A percentile compares a stretch with the other conserved stretches of the same genome.
These are phyloP conservation scores for Proisotoma minuta DNA, from an alignment of 2,888 invertebrate genomes.

Conservation along the genomic window DNA sequence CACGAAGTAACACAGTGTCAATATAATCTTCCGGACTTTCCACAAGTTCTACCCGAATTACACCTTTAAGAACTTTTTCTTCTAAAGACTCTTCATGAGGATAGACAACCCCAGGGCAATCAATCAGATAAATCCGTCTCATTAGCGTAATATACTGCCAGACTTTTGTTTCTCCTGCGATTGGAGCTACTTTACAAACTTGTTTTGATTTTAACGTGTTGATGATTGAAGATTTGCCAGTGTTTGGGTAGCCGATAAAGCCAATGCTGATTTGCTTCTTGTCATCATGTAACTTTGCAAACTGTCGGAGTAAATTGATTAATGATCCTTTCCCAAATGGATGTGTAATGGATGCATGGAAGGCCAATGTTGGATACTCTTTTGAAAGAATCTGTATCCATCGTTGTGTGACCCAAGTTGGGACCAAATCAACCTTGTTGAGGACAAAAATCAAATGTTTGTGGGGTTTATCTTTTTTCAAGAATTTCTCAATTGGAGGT, in stretches of 20 bases:
- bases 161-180: slow-evolving; percentile 95
- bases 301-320: slow-evolving; percentile 90
- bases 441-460: slow-evolving; percentile 96
- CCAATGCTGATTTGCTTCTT: slow-evolving; percentile 99
- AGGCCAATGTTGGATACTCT: slow-evolving; percentile 96
- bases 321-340: slow-evolving; percentile 97
- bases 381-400: slow-evolving; percentile 79
- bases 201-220: slow-evolving; percentile 93
- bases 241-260: slow-evolving; percentile 98
- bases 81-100: slow-evolving; percentile 83
- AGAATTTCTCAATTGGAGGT: slow-evolving; percentile 82
- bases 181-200: slow-evolving; percentile 96
- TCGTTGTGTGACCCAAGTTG: slow-evolving; percentile 91
- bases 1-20: slow-evolving; percentile 74
- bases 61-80: slow-evolving; percentile 88
- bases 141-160: slow-evolving; percentile 99
- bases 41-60: slow-evolving; percentile 91
- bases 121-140: slow-evolving; percentile 69
- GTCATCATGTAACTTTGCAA: slow-evolving; percentile 89
- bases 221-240: slow-evolving; percentile 96
- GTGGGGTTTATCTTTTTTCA: slow-evolving; percentile 89
- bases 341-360: slow-evolving; percentile 97
- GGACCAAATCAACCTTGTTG: slow-evolving; percentile 68
- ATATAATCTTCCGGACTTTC: slow-evolving; percentile 94
- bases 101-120: slow-evolving; percentile 98